Evolutionary conservation across 64 coral and sea anemone genomes (phyloP), one percentile per base, ranked within the genome.

Genomic region (Pachyseris speciosa): DNA sequence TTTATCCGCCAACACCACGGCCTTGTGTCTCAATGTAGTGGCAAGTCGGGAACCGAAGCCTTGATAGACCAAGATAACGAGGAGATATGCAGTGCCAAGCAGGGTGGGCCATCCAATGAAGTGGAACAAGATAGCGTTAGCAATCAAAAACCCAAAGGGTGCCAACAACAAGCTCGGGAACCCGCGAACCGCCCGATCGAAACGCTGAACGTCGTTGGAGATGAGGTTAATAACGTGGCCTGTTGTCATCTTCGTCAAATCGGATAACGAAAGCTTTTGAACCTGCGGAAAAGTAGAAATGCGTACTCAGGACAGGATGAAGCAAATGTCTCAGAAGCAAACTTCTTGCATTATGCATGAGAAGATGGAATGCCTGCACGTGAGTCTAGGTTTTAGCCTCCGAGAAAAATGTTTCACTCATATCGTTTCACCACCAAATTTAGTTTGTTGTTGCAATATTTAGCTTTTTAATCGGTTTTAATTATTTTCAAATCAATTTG

Each of bases 131-230:
- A 88, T 22, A 0, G 9, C 52, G 22, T 75, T 76, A 29, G 49
- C 50, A 2, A 58, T 17, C 36, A 30, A 6, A 60, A 74, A 12
- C 10, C 60, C 86, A 20, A 75, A 29, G 43, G 86, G 86, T 43
- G 86, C 68, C n/a, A 88, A 9, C 0, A 88, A 1, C 17, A 75
- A 31, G 9, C 47, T 77, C 1, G 86, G 69, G 10, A 88, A 32
- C 36, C 58, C 44, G 22, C 4, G 9, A 30, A 88, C 13, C 37
- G 71, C 86, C 19, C 0, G 19, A 3, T 73, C 78, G 49, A 94
- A 88, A 74, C 92, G 73, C 42, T 90, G 88, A 4, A 90, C 88
- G 53, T 90, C 88, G n/a, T 69, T 69, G 37, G 88, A 81, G 43
- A 90, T 72, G 34, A 90, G 88, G 22, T 80, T 90, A 20, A 90